Percentiles rank a stretch among this genome's conserved stretches.
phyloP scores from a whole-genome alignment of 2,888 invertebrate genomes.

The Chloromyia formosa region DNA sequence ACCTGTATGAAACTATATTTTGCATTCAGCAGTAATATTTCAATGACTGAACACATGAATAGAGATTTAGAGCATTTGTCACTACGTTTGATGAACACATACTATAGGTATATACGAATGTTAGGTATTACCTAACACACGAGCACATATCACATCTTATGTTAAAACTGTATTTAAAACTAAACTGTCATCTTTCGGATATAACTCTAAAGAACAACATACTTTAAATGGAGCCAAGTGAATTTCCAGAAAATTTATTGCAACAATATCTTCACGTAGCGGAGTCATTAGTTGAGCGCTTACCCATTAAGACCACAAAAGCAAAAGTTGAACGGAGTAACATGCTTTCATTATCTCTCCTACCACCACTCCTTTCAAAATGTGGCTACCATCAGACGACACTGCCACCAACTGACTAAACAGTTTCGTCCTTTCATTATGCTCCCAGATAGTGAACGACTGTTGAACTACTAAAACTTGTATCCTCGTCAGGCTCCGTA shows the following conservation, averaged over 20 bases:
- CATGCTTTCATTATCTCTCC: constrained; percentile 36
- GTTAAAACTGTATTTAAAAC: too few species aligned
- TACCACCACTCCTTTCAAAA: constrained; percentile 22
- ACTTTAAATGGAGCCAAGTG: too few species aligned
- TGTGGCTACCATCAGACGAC: constrained; percentile 22
- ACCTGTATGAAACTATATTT: too few species aligned
- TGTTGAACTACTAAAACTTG: constrained; percentile 5
- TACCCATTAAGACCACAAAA: constrained; percentile 43
- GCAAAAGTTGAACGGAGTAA: constrained; percentile 40
- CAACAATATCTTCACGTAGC: constrained; percentile 38
- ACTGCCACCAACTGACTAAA: constrained; percentile 27
- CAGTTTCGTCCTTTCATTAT: constrained; percentile 38
- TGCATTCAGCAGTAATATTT: too few species aligned
- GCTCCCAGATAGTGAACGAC: constrained; percentile 18
- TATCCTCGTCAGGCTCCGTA: background rate
- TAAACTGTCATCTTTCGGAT: too few species aligned
- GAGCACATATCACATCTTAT: too few species aligned
- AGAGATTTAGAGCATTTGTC: too few species aligned
- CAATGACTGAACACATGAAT: too few species aligned
- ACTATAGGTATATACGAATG: too few species aligned
- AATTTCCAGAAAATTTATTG: constrained; percentile 26
- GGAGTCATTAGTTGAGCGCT: constrained; percentile 30
- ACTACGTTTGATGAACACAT: too few species aligned
- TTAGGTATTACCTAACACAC: too few species aligned
- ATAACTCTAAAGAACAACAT: too few species aligned